phyloP scores from a whole-genome alignment of 2,888 invertebrate species.

The Tinea trinotella region DNA sequence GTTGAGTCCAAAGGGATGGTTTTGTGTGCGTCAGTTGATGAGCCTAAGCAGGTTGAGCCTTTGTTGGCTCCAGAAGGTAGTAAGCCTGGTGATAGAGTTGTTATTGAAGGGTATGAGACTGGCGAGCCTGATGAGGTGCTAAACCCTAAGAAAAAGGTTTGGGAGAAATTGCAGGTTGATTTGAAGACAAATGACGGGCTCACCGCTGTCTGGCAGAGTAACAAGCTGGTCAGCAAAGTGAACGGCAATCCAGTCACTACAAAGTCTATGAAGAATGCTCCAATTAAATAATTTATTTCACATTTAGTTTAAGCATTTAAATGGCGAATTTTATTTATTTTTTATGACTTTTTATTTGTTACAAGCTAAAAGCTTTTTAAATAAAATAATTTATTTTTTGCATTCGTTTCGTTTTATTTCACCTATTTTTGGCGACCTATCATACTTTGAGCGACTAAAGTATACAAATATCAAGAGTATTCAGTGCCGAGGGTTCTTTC shows the following conservation, averaged over 20 bases:
- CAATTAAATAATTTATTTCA: slow-evolving; percentile 78
- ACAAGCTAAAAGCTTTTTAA: neutral
- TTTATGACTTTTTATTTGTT: neutral
- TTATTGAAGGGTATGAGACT: slow-evolving; percentile 85
- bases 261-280: slow-evolving; percentile 83
- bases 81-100: slow-evolving; percentile 86
- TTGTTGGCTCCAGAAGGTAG: slow-evolving; percentile 83
- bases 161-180: slow-evolving; percentile 91
- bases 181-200: slow-evolving; percentile 80
- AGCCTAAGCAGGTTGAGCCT: slow-evolving; percentile 88
- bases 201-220: slow-evolving; percentile 89
- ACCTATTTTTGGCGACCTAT: neutral
- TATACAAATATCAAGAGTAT: no score
- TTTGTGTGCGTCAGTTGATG: slow-evolving; percentile 87
- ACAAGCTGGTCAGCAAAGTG: slow-evolving; percentile 78
- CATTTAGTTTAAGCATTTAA: neutral
- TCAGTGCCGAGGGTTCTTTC: no score
- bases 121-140: slow-evolving; percentile 87
- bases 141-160: slow-evolving; percentile 97
- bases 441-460: no score
- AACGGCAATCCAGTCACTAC: slow-evolving; percentile 82
- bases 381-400: neutral
- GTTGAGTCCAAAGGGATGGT: slow-evolving; percentile 95
- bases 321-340: neutral
- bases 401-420: neutral